Conservation (phyloP, 2,888 invertebrate species). For the Andrena bucephala region DNA sequence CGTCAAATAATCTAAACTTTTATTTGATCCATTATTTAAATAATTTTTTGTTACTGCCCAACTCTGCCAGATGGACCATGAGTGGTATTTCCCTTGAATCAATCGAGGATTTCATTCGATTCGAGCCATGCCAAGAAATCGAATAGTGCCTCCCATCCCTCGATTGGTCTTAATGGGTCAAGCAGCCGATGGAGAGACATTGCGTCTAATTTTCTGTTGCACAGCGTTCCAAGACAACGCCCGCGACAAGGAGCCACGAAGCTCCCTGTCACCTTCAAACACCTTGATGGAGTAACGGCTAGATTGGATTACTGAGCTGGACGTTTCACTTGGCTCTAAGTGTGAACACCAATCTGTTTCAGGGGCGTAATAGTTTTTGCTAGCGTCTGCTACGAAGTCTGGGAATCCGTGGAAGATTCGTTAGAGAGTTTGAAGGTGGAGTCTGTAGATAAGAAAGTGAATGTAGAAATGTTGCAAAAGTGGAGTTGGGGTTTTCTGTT, state of each 20-base stretch:
- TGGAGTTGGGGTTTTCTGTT: no score
- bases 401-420: not conserved
- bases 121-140: not conserved
- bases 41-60: no score
- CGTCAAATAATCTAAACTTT: no score
- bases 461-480: no score
- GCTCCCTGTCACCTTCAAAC: not conserved
- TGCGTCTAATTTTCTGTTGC: slow-evolving; percentile 12
- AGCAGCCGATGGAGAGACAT: not conserved
- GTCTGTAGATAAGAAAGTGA: not conserved
- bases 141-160: not conserved
- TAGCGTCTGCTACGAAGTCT: not conserved
- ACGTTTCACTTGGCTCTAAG: slow-evolving; percentile 5
- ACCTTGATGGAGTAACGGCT: slow-evolving; percentile 28
- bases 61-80: not conserved
- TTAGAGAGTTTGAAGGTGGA: not conserved
- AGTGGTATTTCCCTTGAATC: not conserved
- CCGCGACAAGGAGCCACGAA: slow-evolving; percentile 21
- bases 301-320: slow-evolving; percentile 38
- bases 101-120: not conserved
- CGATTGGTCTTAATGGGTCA: slow-evolving; percentile 1
- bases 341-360: slow-evolving; percentile 19
- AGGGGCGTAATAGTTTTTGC: slow-evolving; percentile 1
- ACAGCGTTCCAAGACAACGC: not conserved
- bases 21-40: no score